These are phyloP conservation scores for Liodrosophila aerea DNA, from an alignment of 2,888 invertebrate genomes.

Conservation along the genomic window DNA sequence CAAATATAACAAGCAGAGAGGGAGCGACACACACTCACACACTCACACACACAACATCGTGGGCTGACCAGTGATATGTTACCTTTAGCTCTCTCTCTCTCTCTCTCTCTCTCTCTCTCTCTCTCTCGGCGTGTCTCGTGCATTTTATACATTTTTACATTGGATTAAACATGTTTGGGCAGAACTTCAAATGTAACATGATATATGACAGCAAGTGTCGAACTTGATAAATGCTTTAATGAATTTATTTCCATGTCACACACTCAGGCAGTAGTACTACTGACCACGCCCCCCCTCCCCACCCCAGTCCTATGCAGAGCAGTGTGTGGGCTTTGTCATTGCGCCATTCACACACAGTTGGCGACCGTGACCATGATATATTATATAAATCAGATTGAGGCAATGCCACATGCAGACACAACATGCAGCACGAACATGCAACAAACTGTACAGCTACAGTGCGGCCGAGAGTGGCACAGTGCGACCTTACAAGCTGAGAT, in stretches of 20 bases:
- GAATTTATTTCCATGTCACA: constrained; percentile 71
- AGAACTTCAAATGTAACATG: constrained; percentile 54
- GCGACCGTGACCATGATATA: constrained; percentile 77
- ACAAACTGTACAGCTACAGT: constrained; percentile 17
- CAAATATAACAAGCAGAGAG: constrained; percentile 15
- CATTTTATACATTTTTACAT: constrained; percentile 19
- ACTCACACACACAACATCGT: constrained; percentile 9
- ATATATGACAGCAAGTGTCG: constrained; percentile 73
- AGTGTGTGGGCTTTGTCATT: constrained; percentile 31
- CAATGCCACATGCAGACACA: constrained; percentile 1
- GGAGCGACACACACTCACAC: neutral
- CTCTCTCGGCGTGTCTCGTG: no score
- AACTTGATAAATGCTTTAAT: constrained; percentile 77
- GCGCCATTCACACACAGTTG: constrained; percentile 45
- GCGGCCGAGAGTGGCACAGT: constrained; percentile 20
- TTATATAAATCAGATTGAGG: constrained; percentile 68
- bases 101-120: no score
- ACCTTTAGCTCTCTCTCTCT: neutral
- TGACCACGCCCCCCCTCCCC: neutral
- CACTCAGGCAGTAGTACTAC: constrained; percentile 1
- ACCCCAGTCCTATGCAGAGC: neutral
- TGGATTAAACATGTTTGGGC: constrained; percentile 71
- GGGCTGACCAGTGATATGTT: constrained; percentile 35
- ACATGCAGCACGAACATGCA: constrained; percentile 17
- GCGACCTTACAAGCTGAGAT: constrained; percentile 65